A percentile compares a stretch with the other conserved stretches of the same genome.
phyloP scores from a whole-genome alignment of 2,113 vertebrate genomes.

The Strigops habroptila region DNA sequence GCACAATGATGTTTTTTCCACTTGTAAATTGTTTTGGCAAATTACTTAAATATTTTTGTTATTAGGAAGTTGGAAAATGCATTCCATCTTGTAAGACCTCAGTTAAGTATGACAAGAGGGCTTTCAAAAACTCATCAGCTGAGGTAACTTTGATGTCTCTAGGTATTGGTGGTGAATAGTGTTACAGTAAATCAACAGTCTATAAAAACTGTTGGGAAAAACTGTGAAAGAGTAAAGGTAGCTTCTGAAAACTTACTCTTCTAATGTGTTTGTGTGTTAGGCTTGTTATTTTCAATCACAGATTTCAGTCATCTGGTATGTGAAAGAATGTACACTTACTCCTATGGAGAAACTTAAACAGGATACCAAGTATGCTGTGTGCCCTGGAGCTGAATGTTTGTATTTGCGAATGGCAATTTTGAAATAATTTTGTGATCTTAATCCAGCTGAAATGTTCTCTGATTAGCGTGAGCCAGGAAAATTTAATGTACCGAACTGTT shows the following conservation, averaged over 20 bases:
- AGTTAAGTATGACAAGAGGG: neutral
- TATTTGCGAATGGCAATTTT: neutral
- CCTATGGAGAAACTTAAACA: neutral
- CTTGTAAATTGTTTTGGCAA: neutral
- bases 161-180: neutral
- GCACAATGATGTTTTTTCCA: neutral
- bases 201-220: neutral
- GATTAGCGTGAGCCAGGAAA: neutral
- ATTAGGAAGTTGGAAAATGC: neutral
- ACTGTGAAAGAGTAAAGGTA: neutral
- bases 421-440: neutral
- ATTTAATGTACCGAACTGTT: fast-evolving
- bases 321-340: neutral
- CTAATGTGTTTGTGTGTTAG: neutral
- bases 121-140: neutral
- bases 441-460: neutral
- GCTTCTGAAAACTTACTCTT: neutral
- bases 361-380: neutral
- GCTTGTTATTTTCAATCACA: neutral
- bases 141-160: neutral
- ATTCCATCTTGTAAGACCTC: neutral
- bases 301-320: neutral
- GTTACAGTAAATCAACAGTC: neutral
- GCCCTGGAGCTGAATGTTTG: neutral
- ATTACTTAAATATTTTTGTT: neutral